These are phyloP conservation scores for Matsumurasca onukii DNA, from an alignment of 1,140 invertebrate genomes.

Conservation along the genomic window DNA sequence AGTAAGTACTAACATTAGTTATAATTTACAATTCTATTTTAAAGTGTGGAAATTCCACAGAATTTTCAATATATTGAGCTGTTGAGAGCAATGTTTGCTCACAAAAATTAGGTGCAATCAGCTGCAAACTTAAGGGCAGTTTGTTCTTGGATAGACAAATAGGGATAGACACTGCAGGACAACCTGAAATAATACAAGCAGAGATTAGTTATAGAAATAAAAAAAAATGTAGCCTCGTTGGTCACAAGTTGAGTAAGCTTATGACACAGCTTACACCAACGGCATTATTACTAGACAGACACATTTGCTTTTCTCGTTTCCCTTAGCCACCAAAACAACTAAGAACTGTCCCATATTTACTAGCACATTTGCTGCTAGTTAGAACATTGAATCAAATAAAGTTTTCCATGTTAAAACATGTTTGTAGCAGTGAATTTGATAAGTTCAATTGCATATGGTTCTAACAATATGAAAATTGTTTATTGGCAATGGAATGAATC, in stretches of 20 bases:
- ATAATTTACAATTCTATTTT: too few relatives aligned
- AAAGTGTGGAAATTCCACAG: constrained; percentile 62
- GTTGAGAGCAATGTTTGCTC: constrained; percentile 77
- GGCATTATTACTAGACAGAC: neutral
- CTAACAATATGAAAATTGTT: too few relatives aligned
- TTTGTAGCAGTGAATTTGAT: too few relatives aligned
- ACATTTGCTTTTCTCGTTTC: neutral
- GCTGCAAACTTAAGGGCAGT: constrained; percentile 87
- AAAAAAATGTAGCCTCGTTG: neutral
- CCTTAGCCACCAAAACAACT: neutral
- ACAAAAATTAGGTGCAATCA: constrained; percentile 82
- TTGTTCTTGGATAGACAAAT: constrained; percentile 72
- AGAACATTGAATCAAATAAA: too few relatives aligned
- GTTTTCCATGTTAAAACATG: too few relatives aligned
- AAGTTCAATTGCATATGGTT: too few relatives aligned
- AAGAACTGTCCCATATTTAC: too few relatives aligned
- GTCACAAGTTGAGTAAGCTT: neutral
- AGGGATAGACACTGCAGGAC: constrained; percentile 90
- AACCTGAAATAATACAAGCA: constrained; percentile 55
- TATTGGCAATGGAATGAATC: too few relatives aligned
- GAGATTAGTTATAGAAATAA: neutral
- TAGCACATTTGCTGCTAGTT: too few relatives aligned
- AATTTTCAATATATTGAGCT: constrained; percentile 82
- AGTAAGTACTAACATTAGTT: too few relatives aligned
- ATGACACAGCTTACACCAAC: neutral